A percentile compares a stretch with the other conserved stretches of the same genome.
phyloP scores from a whole-genome alignment of 1,140 invertebrate genomes.

The Latrodectus geometricus region DNA sequence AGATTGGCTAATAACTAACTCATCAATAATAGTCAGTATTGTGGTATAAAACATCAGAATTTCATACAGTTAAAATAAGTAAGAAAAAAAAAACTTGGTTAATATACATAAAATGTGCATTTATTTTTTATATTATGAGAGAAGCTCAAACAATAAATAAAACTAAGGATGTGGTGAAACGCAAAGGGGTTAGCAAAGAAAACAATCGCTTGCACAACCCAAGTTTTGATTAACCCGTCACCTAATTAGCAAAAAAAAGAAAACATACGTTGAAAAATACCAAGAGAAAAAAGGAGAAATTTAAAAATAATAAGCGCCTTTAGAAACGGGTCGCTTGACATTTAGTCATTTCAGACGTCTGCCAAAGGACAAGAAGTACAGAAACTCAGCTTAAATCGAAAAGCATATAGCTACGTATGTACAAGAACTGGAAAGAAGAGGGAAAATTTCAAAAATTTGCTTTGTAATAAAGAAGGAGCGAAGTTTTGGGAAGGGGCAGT shows the following conservation, averaged over 20 bases:
- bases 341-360: slow-evolving; percentile 48
- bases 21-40: no score
- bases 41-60: no score
- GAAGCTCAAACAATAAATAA: neutral
- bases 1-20: no score
- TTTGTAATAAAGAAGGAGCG: slow-evolving; percentile 45
- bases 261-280: neutral
- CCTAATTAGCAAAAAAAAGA: slow-evolving; percentile 20
- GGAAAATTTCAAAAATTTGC: slow-evolving; percentile 59
- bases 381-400: slow-evolving; percentile 47
- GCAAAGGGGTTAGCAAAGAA: neutral
- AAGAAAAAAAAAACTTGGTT: no score
- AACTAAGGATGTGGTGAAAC: neutral
- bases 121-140: no score
- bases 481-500: slow-evolving; percentile 54
- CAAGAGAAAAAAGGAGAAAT: neutral
- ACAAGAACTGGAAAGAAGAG: neutral
- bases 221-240: slow-evolving; percentile 51
- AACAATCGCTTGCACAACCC: slow-evolving; percentile 14
- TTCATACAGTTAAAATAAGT: no score
- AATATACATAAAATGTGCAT: no score
- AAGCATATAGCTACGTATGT: slow-evolving; percentile 30
- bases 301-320: neutral
- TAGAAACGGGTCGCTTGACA: slow-evolving; percentile 33
- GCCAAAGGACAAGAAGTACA: slow-evolving; percentile 48